Base-by-base conservation (phyloP, 2,888 invertebrate genomes). In the Herminia tarsipennalis region DNA sequence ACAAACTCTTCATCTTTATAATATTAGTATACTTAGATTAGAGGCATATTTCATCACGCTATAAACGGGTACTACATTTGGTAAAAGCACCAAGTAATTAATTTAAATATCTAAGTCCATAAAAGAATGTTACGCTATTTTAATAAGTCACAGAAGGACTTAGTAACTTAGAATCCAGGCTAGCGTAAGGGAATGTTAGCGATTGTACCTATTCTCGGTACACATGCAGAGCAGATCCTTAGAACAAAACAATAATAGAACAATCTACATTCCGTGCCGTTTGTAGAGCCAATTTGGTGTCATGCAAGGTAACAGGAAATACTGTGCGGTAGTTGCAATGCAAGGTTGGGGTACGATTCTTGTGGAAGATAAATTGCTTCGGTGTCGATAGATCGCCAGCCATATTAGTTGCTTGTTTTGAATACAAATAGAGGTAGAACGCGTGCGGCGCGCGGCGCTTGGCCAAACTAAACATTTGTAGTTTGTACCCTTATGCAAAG, bases 251-350 rank as follows among this genome's bases (percentile, higher is more conserved):
- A 83, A 81, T 83, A 82, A 86, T 81, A 74, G 81, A 80, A 85
- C 83, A 83, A 84, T 87, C 78, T 83, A 71, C 82, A 87, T 88
- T 87, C 84, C 77, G 65, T 69, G 70, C 80, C 79, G 78, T 81
- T 83, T 81, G 79, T 78, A 82, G 81, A 83, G 83, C 85, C 82
- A 86, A 88, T 88, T 86, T 85, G 75, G 83, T 81, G 77, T 83
- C 80, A 79, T 78, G 82, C 73, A 76, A 83, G 78, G 77, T 67
- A 81, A 79, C 75, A 81, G 86, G 85, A 86, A 87, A 83, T 82
- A 78, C 77, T 69, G 67, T 62, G 66, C 54, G 65, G 76, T 79
- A 78, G 79, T 82, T 76, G 80, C 74, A 74, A 70, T 73, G 79
- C 76, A 74, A 73, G 78, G 81, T 78, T 79, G 75, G 76, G 76